phyloP scores from a whole-genome alignment of 2,888 invertebrate genomes.

The Leptinotarsa peninsularis region DNA sequence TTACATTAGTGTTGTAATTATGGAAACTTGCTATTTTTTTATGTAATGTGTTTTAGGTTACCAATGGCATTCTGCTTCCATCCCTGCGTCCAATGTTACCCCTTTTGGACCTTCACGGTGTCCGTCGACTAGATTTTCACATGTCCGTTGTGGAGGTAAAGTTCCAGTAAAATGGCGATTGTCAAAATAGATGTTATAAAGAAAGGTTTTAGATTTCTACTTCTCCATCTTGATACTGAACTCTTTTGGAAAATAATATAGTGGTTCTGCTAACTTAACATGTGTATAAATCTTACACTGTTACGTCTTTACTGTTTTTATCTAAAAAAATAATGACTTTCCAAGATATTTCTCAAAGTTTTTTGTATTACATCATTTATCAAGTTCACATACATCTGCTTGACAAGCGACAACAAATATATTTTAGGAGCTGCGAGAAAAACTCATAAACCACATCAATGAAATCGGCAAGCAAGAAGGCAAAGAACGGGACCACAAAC shows the following conservation, averaged over 20 bases:
- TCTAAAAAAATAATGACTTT: too few species aligned
- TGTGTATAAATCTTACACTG: too few species aligned
- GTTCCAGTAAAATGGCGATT: slow-evolving; percentile 16
- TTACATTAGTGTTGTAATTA: not conserved
- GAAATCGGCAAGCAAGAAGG: slow-evolving; percentile 82
- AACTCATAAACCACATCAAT: slow-evolving; percentile 83
- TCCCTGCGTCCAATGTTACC: slow-evolving; percentile 95
- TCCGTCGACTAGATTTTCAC: slow-evolving; percentile 93
- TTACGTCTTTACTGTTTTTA: too few species aligned
- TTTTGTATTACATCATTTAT: too few species aligned
- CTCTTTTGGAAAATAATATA: too few species aligned
- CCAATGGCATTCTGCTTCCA: slow-evolving; percentile 92
- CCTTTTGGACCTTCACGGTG: slow-evolving; percentile 92
- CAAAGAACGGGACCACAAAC: slow-evolving; percentile 81
- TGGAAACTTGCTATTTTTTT: too few species aligned
- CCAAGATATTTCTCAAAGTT: too few species aligned
- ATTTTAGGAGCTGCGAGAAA: slow-evolving; percentile 74
- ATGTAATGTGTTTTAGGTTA: slow-evolving; percentile 70
- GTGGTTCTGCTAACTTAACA: too few species aligned
- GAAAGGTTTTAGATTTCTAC: too few species aligned
- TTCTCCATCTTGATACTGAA: too few species aligned
- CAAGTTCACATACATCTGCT: too few species aligned
- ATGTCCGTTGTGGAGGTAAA: slow-evolving; percentile 88
- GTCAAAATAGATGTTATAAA: too few species aligned
- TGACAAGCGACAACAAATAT: slow-evolving; percentile 11